Conservation (phyloP, 2,888 invertebrate genomes). For the Tupiocoris notatus region DNA sequence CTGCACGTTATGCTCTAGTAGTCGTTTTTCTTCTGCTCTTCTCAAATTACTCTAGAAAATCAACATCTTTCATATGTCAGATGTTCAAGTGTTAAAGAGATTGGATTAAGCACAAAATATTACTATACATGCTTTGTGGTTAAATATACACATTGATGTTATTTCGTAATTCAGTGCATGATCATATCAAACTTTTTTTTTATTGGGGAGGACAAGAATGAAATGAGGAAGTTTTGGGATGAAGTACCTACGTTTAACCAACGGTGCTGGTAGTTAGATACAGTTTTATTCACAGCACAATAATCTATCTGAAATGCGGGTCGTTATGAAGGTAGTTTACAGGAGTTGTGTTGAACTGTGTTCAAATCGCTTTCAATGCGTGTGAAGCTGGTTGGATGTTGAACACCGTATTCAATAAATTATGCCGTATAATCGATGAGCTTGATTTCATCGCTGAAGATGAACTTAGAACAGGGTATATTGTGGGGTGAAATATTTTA, state of each 20-base stretch:
- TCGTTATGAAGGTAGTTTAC: no score
- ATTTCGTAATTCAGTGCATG: slow-evolving; percentile 23
- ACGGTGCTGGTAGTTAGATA: no score
- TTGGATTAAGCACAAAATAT: slow-evolving; percentile 12
- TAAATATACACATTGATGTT: slow-evolving; percentile 18
- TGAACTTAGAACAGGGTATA: no score
- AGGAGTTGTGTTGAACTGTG: no score
- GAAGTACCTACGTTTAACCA: background rate
- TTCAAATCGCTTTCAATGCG: no score
- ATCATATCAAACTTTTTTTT: background rate
- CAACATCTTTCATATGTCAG: slow-evolving; percentile 36
- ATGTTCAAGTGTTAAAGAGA: slow-evolving; percentile 33
- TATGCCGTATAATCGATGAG: no score
- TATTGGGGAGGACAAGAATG: background rate
- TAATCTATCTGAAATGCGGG: no score
- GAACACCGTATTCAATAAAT: no score
- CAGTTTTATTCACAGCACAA: no score
- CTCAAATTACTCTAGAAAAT: slow-evolving; percentile 27
- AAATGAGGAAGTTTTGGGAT: background rate
- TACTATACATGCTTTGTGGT: slow-evolving; percentile 25
- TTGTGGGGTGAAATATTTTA: no score
- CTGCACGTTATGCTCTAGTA: slow-evolving; percentile 36
- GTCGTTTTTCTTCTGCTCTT: slow-evolving; percentile 30
- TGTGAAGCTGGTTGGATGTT: no score
- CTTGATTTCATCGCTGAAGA: no score